Percentiles rank a stretch among this genome's conserved stretches.
Evolutionary conservation across 2,888 invertebrate genomes (phyloP).

Genomic region (Hypena proboscidalis): DNA sequence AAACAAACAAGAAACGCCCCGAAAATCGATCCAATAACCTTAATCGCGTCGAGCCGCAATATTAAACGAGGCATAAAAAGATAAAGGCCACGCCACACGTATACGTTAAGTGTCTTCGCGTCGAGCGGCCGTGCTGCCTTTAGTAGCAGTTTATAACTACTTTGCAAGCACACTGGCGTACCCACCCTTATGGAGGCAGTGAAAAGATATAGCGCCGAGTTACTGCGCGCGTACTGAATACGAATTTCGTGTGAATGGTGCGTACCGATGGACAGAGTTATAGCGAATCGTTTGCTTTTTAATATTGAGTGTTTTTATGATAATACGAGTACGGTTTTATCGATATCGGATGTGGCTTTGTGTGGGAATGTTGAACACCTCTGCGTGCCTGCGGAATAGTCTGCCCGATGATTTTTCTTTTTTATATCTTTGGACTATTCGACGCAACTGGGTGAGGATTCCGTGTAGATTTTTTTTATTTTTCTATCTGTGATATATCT

Average conservation of each 20-base stretch:
- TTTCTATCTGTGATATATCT: not conserved
- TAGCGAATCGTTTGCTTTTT: slow-evolving; percentile 66
- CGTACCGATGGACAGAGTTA: slow-evolving; percentile 65
- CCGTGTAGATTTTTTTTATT: not conserved
- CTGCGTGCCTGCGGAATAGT: slow-evolving; percentile 37
- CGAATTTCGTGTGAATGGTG: slow-evolving; percentile 68
- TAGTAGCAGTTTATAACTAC: slow-evolving; percentile 72
- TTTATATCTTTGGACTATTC: slow-evolving; percentile 29
- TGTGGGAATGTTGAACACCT: slow-evolving; percentile 48
- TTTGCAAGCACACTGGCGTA: slow-evolving; percentile 62
- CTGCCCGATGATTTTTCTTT: slow-evolving; percentile 21
- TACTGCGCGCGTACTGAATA: slow-evolving; percentile 66
- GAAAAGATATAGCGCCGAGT: slow-evolving; percentile 73
- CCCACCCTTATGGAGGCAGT: slow-evolving; percentile 72
- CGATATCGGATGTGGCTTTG: slow-evolving; percentile 54
- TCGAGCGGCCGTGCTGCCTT: slow-evolving; percentile 51
- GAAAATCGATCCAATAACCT: slow-evolving; percentile 58
- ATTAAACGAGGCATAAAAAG: slow-evolving; percentile 60
- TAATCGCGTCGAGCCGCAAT: slow-evolving; percentile 55
- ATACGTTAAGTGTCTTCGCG: slow-evolving; percentile 55
- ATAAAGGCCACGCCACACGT: slow-evolving; percentile 62
- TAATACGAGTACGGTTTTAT: slow-evolving; percentile 57
- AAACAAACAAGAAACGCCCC: slow-evolving; percentile 53
- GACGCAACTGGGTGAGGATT: slow-evolving; percentile 4
- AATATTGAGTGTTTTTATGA: slow-evolving; percentile 74